These are phyloP conservation scores for Heteromyza rotundicornis DNA, from an alignment of 2,888 invertebrate species.

Conservation along the genomic window DNA sequence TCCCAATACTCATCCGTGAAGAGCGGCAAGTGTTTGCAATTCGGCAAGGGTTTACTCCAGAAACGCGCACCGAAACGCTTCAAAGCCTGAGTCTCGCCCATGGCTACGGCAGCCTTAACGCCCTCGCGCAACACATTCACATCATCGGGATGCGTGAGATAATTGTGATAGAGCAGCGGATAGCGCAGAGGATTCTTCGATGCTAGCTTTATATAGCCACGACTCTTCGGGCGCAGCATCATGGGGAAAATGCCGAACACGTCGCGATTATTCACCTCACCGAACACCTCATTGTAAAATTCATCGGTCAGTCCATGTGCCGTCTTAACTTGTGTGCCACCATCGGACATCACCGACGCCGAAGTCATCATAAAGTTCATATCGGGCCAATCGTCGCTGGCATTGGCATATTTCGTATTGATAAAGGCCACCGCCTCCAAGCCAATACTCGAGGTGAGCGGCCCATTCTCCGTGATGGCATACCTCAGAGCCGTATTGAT, in stretches of 20 bases:
- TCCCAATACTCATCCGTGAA: conserved; percentile 89
- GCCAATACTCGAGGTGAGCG: conserved; percentile 84
- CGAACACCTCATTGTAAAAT: conserved; percentile 79
- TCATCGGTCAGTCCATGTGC: conserved; percentile 84
- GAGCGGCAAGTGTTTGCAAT: conserved; percentile 78
- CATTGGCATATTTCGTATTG: conserved; percentile 86
- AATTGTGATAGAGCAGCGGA: conserved; percentile 90
- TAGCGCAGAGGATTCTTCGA: conserved; percentile 77
- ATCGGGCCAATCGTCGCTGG: conserved; percentile 88
- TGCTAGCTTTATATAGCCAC: conserved; percentile 78
- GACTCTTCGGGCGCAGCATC: conserved; percentile 87
- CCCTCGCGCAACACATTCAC: conserved; percentile 83
- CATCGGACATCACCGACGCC: conserved; percentile 81
- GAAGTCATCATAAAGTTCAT: conserved; percentile 91
- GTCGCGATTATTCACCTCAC: conserved; percentile 75
- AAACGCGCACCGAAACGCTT: conserved; percentile 80
- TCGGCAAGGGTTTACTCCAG: conserved; percentile 77
- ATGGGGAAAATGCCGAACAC: conserved; percentile 85
- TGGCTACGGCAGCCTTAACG: conserved; percentile 82
- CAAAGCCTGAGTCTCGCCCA: conserved; percentile 80
- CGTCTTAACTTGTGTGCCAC: conserved; percentile 78
- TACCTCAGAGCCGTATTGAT: conserved; percentile 83
- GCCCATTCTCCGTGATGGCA: conserved; percentile 85
- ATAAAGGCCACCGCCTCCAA: conserved; percentile 89
- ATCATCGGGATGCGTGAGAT: conserved; percentile 86